Percentiles rank a stretch among this genome's conserved stretches.
Evolutionary conservation across 2,797 vertebrate species (phyloP).

Genomic region (Sebastes wilsoni): DNA sequence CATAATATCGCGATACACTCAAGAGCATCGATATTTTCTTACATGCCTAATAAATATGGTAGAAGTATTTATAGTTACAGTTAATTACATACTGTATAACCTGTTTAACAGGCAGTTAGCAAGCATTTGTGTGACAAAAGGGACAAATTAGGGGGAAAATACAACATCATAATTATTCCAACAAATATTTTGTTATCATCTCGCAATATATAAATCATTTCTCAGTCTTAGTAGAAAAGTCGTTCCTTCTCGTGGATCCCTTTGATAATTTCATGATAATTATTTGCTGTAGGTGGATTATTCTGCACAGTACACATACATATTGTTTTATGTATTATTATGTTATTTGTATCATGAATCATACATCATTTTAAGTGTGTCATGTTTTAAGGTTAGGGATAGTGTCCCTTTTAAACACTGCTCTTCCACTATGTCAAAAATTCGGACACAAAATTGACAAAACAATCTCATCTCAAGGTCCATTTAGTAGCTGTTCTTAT

Average conservation of each 20-base stretch:
- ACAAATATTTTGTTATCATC: neutral
- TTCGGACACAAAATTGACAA: neutral
- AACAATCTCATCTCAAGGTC: neutral
- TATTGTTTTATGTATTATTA: neutral
- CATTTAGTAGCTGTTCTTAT: neutral
- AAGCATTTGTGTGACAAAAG: neutral
- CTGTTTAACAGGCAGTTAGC: neutral
- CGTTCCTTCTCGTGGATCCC: neutral
- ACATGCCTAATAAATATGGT: neutral
- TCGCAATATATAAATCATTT: neutral
- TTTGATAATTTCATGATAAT: neutral
- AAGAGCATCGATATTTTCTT: accelerated
- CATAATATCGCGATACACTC: neutral
- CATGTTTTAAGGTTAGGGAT: neutral
- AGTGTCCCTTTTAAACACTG: neutral
- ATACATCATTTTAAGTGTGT: neutral
- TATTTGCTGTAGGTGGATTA: neutral
- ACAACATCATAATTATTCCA: neutral
- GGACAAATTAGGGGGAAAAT: neutral
- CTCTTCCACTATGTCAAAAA: neutral
- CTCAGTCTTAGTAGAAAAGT: neutral
- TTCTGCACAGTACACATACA: neutral
- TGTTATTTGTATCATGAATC: neutral
- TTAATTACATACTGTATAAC: neutral
- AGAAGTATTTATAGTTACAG: neutral